phyloP scores from a whole-genome alignment of 2,888 invertebrate species.

The Mallateleia sp. region DNA sequence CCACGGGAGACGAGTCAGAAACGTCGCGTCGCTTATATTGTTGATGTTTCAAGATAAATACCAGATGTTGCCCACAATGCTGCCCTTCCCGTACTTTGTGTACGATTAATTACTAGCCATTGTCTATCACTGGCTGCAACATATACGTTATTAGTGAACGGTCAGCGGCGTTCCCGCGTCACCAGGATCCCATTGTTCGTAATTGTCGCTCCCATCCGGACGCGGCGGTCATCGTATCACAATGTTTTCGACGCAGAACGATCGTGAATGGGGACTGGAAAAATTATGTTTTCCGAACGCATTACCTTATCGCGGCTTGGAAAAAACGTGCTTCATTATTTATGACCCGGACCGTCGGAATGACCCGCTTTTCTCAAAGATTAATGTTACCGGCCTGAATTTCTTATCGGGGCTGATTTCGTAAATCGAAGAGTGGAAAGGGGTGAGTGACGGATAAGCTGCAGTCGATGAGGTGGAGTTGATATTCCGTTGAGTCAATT shows the following conservation, averaged over 20 bases:
- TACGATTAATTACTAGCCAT: constrained; percentile 87
- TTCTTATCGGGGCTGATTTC: constrained; percentile 59
- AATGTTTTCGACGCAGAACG: constrained; percentile 45
- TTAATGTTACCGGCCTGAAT: constrained; percentile 66
- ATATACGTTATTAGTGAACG: constrained; percentile 87
- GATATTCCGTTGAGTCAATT: constrained; percentile 21
- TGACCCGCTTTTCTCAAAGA: constrained; percentile 64
- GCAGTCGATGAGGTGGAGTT: constrained; percentile 3
- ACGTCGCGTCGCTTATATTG: constrained; percentile 81
- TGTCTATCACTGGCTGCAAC: constrained; percentile 86
- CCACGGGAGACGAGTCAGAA: constrained; percentile 60
- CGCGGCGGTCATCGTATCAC: constrained; percentile 43
- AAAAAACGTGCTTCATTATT: constrained; percentile 67
- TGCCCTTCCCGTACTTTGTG: constrained; percentile 85
- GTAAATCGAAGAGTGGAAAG: constrained; percentile 16
- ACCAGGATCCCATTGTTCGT: constrained; percentile 85
- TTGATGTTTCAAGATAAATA: constrained; percentile 87
- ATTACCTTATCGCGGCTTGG: constrained; percentile 55
- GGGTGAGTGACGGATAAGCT: constrained; percentile 21
- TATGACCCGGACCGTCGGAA: constrained; percentile 41
- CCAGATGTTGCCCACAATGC: constrained; percentile 86
- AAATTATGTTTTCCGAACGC: constrained; percentile 58
- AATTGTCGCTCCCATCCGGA: constrained; percentile 81
- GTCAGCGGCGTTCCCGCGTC: constrained; percentile 83
- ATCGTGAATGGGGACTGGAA: constrained; percentile 10